Evolutionary conservation across 1,140 invertebrate species (phyloP), one percentile per base, ranked within the genome.

Genomic region (Plectrocnemia conspersa): DNA sequence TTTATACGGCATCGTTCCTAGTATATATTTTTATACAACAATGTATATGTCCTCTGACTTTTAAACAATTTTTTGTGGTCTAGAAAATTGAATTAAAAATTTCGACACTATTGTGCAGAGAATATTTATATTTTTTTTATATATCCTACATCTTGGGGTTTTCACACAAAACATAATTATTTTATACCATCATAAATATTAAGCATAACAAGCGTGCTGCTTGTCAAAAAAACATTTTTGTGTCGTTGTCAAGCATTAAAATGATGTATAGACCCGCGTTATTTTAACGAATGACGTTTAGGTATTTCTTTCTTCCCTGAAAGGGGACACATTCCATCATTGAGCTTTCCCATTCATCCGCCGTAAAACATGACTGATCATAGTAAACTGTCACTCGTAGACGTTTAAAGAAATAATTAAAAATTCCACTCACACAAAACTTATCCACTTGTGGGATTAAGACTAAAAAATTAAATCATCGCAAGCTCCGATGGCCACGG

Each of bases 1-100:
- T 50, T 50, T 50, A 13, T 45, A 16, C 23, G 22, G 13, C n/a
- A 1, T 19, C 23, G 22, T 11, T 24, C n/a, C n/a, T n/a, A n/a
- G 25, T 45, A 25, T 45, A 27, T 27, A 45, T 45, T 45, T 25
- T 13, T 45, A 27, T 45, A 45, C 29, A 45, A 27, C 15, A 45
- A 45, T 23, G n/a, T n/a, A n/a, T n/a, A n/a, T n/a, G n/a, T n/a
- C n/a, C n/a, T n/a, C n/a, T n/a, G n/a, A n/a, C n/a, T n/a, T n/a
- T n/a, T n/a, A n/a, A n/a, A n/a, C n/a, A n/a, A n/a, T 40, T 10
- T 40, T 18, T 40, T 18, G 36, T 13, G 15, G 36, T 40, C 16
- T 15, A 15, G 16, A 11, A 33, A 15, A 3, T 33, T 9, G 32
- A 15, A 33, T 13, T 13, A 33, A 33, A 33, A 33, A 13, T 33